These are phyloP conservation scores for Micronisus gabar DNA, from an alignment of 2,113 vertebrate species.

Conservation along the genomic window DNA sequence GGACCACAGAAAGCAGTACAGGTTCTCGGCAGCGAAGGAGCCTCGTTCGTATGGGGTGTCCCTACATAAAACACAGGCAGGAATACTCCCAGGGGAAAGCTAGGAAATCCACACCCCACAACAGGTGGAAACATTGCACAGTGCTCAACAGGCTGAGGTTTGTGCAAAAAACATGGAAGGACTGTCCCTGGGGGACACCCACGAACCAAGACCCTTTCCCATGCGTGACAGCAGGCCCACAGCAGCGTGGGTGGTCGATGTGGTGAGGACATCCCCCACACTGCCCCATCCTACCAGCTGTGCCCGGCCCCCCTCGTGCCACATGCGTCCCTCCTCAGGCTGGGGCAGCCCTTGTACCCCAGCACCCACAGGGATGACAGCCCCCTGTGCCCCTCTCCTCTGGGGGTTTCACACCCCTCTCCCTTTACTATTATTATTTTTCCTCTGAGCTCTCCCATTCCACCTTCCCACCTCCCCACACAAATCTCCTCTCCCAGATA, in stretches of 20 bases:
- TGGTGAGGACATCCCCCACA: fast-evolving
- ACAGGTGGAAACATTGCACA: fast-evolving
- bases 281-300: fast-evolving
- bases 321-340: fast-evolving
- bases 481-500: neutral
- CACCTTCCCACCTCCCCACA: neutral
- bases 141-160: neutral
- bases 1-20: fast-evolving
- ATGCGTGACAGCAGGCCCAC: neutral
- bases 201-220: neutral
- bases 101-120: neutral
- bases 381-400: neutral
- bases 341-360: neutral
- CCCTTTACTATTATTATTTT: neutral
- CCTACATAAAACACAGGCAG: fast-evolving
- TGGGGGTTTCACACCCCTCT: neutral
- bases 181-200: neutral
- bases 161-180: fast-evolving
- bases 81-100: neutral
- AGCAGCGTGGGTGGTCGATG: fast-evolving
- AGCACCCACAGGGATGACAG: neutral
- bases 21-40: neutral
- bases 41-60: fast-evolving
- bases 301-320: fast-evolving
- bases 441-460: neutral